Evolutionary conservation across 2,888 invertebrate genomes (phyloP), one percentile per base, ranked within the genome.

Genomic region (Xanthia togata): DNA sequence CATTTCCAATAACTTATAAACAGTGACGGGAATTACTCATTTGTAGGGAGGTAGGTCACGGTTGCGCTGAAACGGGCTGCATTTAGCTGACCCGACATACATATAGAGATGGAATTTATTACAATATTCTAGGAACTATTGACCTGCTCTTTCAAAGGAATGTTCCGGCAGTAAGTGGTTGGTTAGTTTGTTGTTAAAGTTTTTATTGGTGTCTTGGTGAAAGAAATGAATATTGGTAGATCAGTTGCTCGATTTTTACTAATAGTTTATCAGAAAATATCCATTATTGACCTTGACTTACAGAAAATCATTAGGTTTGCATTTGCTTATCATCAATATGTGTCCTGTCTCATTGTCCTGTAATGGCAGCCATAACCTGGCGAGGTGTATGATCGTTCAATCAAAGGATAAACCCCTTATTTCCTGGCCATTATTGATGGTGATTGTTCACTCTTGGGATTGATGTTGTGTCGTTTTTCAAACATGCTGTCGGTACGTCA

Each of bases 361-460:
- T 65, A 44, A 57, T 41, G 4, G 23, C 31, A 26, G 47, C 14
- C 1, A 55, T 64, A 47, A 9, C 23, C n/a, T 73, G 78, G 50
- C 3, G 35, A 41, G 44, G 65, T 78, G 70, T 83, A 71, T 73
- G 87, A 86, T 87, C 41, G 26, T 31, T 81, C 75, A 70, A 82
- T 77, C 76, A 68, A 72, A 67, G 81, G 87, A 89, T 89, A 88
- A 85, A 85, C 79, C 84, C 78, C 83, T 84, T 88, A 87, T 88
- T 89, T 87, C 86, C 87, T 79, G 78, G 77, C 73, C 79, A 85
- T 84, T 89, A 87, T 88, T 88, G 82, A 83, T 71, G 83, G 81
- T 79, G 88, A 87, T 84, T 68, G 81, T 81, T 85, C 72, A 83
- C 84, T 73, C 75, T 70, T 67, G 76, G 73, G 81, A 57, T 4